Percentiles rank a stretch among this genome's conserved stretches.
Conservation (phyloP, 1,140 invertebrate genomes). For the Hypsibius dujardini region DNA sequence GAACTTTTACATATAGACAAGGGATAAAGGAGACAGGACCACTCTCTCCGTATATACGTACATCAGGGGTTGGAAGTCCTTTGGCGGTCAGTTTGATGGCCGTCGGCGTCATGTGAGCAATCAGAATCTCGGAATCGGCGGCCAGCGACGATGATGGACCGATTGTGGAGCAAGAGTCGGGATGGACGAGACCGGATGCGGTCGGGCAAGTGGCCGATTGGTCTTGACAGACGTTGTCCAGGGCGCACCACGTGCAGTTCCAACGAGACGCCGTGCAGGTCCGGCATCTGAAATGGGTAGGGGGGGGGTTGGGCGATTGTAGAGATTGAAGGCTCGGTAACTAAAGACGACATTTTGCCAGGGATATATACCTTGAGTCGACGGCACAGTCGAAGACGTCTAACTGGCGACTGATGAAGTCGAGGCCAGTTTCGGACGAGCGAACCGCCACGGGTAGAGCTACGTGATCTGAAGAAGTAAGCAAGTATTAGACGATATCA, state of each 20-base stretch:
- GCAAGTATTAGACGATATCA: too few species aligned
- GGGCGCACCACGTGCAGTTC: conserved; percentile 89
- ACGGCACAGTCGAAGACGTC: conserved; percentile 81
- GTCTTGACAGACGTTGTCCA: too few species aligned
- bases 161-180: too few species aligned
- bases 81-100: neutral
- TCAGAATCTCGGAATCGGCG: neutral
- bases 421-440: conserved; percentile 78
- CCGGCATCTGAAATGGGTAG: conserved; percentile 43
- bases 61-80: neutral
- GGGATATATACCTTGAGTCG: conserved; percentile 58
- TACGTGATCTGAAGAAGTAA: conserved; percentile 70
- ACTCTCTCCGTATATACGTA: neutral
- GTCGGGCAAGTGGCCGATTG: too few species aligned
- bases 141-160: too few species aligned
- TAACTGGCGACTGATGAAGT: conserved; percentile 75
- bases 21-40: too few species aligned
- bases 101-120: conserved; percentile 15
- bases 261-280: conserved; percentile 69
- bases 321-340: too few species aligned
- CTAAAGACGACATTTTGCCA: too few species aligned
- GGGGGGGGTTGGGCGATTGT: too few species aligned
- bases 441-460: conserved; percentile 75
- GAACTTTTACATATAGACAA: too few species aligned
- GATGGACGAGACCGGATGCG: too few species aligned